Evolutionary conservation across 1,140 invertebrate genomes (phyloP).

Genomic region (Leptinotarsa texana): DNA sequence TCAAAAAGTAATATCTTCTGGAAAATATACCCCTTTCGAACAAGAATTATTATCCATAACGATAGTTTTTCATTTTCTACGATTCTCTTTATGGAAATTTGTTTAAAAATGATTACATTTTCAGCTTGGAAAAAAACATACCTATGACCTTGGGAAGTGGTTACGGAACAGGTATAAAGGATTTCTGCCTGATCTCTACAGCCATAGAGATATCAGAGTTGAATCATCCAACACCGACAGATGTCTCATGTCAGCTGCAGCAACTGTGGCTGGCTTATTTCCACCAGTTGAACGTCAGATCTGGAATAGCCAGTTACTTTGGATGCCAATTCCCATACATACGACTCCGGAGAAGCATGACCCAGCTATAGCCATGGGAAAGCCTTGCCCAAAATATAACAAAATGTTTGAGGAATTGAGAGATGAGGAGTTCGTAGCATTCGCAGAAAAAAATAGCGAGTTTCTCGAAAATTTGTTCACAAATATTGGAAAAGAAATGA

Average conservation of each 20-base stretch:
- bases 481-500: neutral
- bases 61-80: too few relatives aligned
- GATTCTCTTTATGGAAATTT: too few relatives aligned
- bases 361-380: neutral
- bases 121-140: slow-evolving; percentile 69
- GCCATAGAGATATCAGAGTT: slow-evolving; percentile 45
- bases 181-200: slow-evolving; percentile 54
- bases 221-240: slow-evolving; percentile 82
- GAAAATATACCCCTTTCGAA: too few relatives aligned
- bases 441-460: neutral
- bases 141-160: slow-evolving; percentile 75
- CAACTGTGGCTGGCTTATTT: slow-evolving; percentile 80
- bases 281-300: slow-evolving; percentile 63
- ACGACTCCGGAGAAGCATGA: neutral
- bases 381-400: neutral
- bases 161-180: slow-evolving; percentile 67
- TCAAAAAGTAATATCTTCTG: too few relatives aligned
- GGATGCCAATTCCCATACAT: slow-evolving; percentile 90
- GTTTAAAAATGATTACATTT: neutral
- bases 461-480: neutral
- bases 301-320: slow-evolving; percentile 72
- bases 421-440: neutral
- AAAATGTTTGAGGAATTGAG: neutral
- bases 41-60: too few relatives aligned
- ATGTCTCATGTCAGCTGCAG: slow-evolving; percentile 84